Base-by-base conservation (phyloP, 2,113 vertebrate species). In the Dipodomys stephensi region DNA sequence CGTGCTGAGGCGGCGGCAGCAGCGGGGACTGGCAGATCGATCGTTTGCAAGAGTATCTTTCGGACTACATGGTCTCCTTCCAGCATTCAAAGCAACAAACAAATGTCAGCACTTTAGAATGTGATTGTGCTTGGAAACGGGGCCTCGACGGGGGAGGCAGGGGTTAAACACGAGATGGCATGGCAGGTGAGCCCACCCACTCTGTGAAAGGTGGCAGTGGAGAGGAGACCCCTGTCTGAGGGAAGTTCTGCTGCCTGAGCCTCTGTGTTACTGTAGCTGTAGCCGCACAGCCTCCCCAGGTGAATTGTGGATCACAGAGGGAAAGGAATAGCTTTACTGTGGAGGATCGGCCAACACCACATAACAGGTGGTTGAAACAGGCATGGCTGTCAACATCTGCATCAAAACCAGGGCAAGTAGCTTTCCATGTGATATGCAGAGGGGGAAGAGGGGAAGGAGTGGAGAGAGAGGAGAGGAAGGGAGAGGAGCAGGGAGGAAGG, bases 371-470 rank as follows among this genome's bases (percentile, higher is more conserved):
- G 30, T 20, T 72, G 13, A 23, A 44, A 11, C 2, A 9, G 16
- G 6, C 3, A 15, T 35, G 35, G 7, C 22, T 19, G 2, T 79
- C 28, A 13, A 1, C 32, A 2, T 22, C 27, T 2, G 23, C 0
- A 7, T 32, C 28, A 28, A 20, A 6, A 53, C 30, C 15, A 27
- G 4, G 2, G 0, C 35, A 4, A 6, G 0, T 0, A 0, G 76
- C 86, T 7, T 46, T 0, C 13, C 23, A 64, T 67, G 65, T 27
- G 16, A 20, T 4, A n/a, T 11, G 2, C 12, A 0, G 6, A 32
- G 32, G 62, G 23, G 16, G 2, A 15, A 8, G 11, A 3, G 10
- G 53, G 53, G 53, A 57, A 57, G 53, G 53, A 49, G 49, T 49
- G 49, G 49, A 12, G 49, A 57, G 16, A 57, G 53, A 4, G 53